Evolutionary conservation across 2,797 vertebrate genomes (phyloP).

Genomic region (Dicrostonyx torquatus): DNA sequence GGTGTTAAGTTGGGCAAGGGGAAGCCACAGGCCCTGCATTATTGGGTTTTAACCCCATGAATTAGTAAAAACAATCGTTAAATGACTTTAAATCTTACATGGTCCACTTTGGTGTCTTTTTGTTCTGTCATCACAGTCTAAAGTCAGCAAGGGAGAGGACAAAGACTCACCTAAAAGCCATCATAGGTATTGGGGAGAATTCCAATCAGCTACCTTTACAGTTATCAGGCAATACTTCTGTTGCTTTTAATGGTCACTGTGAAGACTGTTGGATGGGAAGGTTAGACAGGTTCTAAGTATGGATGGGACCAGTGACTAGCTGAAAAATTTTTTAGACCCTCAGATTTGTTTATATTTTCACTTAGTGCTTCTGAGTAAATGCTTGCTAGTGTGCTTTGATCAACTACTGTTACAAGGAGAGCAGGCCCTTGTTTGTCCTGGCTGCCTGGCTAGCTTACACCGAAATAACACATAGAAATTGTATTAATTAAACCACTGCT

Average conservation of each 20-base stretch:
- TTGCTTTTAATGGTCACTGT: neutral
- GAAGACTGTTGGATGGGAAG: neutral
- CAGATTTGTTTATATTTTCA: conserved; percentile 40
- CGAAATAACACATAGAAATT: too few relatives aligned
- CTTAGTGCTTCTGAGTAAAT: neutral
- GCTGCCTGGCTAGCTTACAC: too few relatives aligned
- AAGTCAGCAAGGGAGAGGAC: neutral
- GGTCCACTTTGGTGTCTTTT: neutral
- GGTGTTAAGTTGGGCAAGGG: neutral
- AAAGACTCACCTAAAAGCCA: neutral
- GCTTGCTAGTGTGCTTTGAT: neutral
- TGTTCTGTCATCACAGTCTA: neutral
- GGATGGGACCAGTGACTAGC: neutral
- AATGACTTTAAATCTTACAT: neutral
- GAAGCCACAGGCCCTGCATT: neutral
- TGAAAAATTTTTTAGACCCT: neutral
- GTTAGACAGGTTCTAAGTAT: neutral
- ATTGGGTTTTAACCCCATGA: neutral
- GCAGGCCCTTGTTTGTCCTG: too few relatives aligned
- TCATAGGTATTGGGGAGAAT: neutral
- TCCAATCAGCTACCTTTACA: neutral
- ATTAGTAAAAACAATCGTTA: neutral
- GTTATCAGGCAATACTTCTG: neutral
- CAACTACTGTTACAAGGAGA: neutral
- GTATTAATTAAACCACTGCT: too few relatives aligned